Evolutionary conservation across 2,797 vertebrate genomes (phyloP).

Genomic region (Acanthurus tractus): DNA sequence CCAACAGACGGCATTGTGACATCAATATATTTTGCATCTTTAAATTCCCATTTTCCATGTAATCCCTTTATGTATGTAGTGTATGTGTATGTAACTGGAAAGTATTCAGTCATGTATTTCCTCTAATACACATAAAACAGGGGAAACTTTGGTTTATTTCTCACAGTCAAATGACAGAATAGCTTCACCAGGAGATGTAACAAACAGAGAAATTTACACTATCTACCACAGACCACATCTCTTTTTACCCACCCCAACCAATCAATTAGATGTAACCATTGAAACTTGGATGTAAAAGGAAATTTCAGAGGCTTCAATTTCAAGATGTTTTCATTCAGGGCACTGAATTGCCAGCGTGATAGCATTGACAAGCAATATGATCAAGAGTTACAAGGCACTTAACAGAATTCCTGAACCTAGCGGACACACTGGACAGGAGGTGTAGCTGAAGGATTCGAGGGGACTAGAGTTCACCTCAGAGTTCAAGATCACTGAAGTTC

Average conservation of each 20-base stretch:
- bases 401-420: slow-evolving; percentile 31
- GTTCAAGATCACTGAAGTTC: slow-evolving; percentile 57
- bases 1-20: slow-evolving; percentile 30
- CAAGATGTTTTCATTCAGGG: slow-evolving; percentile 32
- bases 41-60: slow-evolving; percentile 24
- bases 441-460: slow-evolving; percentile 40
- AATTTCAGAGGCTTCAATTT: slow-evolving; percentile 45
- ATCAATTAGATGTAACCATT: slow-evolving; percentile 37
- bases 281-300: slow-evolving; percentile 34
- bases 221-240: slow-evolving; percentile 21
- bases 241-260: slow-evolving; percentile 24
- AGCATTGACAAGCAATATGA: slow-evolving; percentile 38
- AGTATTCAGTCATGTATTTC: slow-evolving; percentile 28
- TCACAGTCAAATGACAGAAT: neutral
- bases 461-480: slow-evolving; percentile 48
- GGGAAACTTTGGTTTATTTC: no score
- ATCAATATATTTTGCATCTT: slow-evolving; percentile 16
- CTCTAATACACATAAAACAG: neutral
- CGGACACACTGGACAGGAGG: slow-evolving; percentile 34
- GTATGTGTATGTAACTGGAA: slow-evolving; percentile 32
- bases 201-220: slow-evolving; percentile 27
- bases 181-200: slow-evolving; percentile 9
- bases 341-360: slow-evolving; percentile 21
- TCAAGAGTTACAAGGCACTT: slow-evolving; percentile 13
- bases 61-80: slow-evolving; percentile 19